Evolutionary conservation across 2,888 invertebrate species (phyloP).

Genomic region (Junonia oenone): DNA sequence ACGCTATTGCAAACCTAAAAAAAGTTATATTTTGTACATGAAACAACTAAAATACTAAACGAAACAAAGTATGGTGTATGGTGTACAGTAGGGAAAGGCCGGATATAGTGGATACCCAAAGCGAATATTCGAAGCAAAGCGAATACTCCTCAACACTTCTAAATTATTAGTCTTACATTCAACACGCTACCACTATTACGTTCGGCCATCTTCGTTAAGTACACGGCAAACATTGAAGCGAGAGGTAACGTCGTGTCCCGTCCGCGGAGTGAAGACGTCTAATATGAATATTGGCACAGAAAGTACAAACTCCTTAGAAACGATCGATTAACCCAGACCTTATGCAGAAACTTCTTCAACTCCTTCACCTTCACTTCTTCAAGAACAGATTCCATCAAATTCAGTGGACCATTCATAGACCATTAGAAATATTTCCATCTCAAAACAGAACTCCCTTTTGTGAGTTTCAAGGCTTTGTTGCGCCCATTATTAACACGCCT

Average conservation of each 20-base stretch:
- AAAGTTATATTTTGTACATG: no score
- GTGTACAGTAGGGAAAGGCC: conserved; percentile 18
- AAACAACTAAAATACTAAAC: no score
- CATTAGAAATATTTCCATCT: conserved; percentile 23
- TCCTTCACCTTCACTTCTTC: conserved; percentile 18
- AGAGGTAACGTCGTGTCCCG: no score
- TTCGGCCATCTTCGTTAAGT: neutral
- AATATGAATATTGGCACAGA: no score
- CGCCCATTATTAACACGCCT: conserved; percentile 17
- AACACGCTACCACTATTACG: no score
- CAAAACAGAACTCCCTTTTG: conserved; percentile 12
- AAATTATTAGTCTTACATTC: conserved; percentile 8
- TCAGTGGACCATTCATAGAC: conserved; percentile 23
- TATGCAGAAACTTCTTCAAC: conserved; percentile 26
- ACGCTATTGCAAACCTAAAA: no score
- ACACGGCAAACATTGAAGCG: neutral
- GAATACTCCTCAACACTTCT: conserved; percentile 21
- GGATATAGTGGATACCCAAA: no score
- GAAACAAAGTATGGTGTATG: no score
- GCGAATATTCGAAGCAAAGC: conserved; percentile 21
- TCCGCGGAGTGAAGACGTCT: no score
- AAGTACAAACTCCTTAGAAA: conserved; percentile 22
- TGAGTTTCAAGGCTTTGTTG: conserved; percentile 15
- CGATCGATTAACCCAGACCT: conserved; percentile 24
- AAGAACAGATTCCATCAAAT: conserved; percentile 15